A percentile compares a stretch with the other conserved stretches of the same genome.
These are phyloP conservation scores for Diarsia dahlii DNA, from an alignment of 2,888 invertebrate genomes.

Conservation along the genomic window DNA sequence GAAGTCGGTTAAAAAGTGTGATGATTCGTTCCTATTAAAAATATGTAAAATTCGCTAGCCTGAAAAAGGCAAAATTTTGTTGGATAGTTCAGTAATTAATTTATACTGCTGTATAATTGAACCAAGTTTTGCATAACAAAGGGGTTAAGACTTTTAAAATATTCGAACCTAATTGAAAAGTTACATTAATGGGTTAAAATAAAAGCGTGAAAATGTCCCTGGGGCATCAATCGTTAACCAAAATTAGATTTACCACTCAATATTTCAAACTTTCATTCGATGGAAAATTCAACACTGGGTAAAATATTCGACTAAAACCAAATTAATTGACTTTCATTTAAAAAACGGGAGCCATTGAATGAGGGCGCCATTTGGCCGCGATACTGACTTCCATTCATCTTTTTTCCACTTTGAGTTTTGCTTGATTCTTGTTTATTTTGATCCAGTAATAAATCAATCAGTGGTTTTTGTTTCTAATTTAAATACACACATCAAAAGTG, in stretches of 20 bases:
- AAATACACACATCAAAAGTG: too few species aligned
- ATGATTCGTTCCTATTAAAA: background rate
- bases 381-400: conserved; percentile 24
- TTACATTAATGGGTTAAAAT: conserved; percentile 48
- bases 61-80: background rate
- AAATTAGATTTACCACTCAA: conserved; percentile 76
- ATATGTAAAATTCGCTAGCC: background rate
- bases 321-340: conserved; percentile 70
- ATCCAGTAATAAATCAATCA: conserved; percentile 10
- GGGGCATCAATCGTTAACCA: conserved; percentile 63
- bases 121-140: conserved; percentile 30
- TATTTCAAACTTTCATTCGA: conserved; percentile 76
- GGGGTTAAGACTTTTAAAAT: conserved; percentile 7
- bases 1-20: too few species aligned
- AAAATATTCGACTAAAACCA: conserved; percentile 66
- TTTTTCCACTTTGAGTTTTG: conserved; percentile 21
- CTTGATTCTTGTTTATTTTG: conserved; percentile 1
- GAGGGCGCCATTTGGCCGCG: conserved; percentile 31
- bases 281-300: conserved; percentile 72
- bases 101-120: conserved; percentile 21
- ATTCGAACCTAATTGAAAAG: conserved; percentile 43
- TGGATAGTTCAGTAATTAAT: background rate
- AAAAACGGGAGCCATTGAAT: conserved; percentile 58
- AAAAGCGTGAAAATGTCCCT: conserved; percentile 45
- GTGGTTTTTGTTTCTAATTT: background rate